Percentiles rank a stretch among this genome's conserved stretches.
phyloP scores from a whole-genome alignment of 2,888 invertebrate genomes.

The Nineta flava region DNA sequence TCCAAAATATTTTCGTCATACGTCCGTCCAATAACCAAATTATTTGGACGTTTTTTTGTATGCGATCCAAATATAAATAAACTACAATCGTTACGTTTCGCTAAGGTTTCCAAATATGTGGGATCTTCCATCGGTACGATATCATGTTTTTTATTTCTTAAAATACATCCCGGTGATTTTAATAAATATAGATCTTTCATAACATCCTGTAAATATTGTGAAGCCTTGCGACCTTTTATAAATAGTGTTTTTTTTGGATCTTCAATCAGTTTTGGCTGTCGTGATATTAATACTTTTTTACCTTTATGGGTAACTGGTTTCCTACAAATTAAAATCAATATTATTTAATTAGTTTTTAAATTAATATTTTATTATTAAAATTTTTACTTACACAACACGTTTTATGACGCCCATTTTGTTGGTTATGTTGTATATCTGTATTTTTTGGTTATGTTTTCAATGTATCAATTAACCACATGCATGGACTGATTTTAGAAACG shows the following conservation, averaged over 20 bases:
- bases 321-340: conserved; percentile 31
- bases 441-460: no score
- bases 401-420: neutral
- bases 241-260: conserved; percentile 72
- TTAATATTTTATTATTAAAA: neutral
- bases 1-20: conserved; percentile 84
- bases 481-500: no score
- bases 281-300: conserved; percentile 63
- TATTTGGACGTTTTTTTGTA: conserved; percentile 89
- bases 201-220: conserved; percentile 48
- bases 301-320: conserved; percentile 82
- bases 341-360: neutral
- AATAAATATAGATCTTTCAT: conserved; percentile 76
- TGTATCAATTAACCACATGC: no score
- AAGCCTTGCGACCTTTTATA: conserved; percentile 68
- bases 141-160: conserved; percentile 68
- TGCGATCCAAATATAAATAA: conserved; percentile 84
- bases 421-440: no score
- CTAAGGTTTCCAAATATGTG: conserved; percentile 58
- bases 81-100: conserved; percentile 73
- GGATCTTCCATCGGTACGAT: conserved; percentile 87
- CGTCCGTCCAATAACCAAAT: conserved; percentile 74
- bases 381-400: neutral
- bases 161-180: conserved; percentile 71
- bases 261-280: conserved; percentile 80